Evolutionary conservation across 2,888 invertebrate genomes (phyloP).

Genomic region (Holacanthella duospinosa): DNA sequence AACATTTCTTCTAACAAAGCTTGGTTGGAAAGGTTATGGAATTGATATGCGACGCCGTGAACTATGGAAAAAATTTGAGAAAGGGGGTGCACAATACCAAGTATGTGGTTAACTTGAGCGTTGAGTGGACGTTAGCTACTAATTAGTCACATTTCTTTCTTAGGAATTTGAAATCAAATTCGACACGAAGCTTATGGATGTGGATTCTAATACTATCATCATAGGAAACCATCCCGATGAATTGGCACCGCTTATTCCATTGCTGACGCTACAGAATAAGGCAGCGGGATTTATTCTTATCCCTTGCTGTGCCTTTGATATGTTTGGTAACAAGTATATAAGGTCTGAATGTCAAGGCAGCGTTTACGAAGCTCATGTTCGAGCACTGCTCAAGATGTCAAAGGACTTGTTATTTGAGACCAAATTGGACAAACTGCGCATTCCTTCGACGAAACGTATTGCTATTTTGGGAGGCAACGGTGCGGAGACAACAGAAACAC

Average conservation of each 20-base stretch:
- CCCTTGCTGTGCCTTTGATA: slow-evolving; percentile 91
- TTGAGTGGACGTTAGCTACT: neutral
- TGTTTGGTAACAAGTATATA: slow-evolving; percentile 57
- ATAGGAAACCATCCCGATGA: slow-evolving; percentile 99
- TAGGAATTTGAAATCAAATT: neutral
- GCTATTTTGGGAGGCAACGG: slow-evolving; percentile 22
- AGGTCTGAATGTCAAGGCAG: slow-evolving; percentile 43
- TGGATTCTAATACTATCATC: slow-evolving; percentile 61
- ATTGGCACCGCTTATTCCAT: slow-evolving; percentile 96
- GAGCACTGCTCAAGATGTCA: slow-evolving; percentile 43
- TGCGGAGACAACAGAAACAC: too few relatives aligned
- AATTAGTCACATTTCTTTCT: neutral
- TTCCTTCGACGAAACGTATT: slow-evolving; percentile 67
- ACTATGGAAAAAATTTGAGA: slow-evolving; percentile 61
- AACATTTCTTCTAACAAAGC: slow-evolving; percentile 69
- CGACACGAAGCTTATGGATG: neutral
- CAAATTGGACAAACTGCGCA: slow-evolving; percentile 70
- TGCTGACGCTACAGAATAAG: slow-evolving; percentile 71
- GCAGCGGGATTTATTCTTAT: slow-evolving; percentile 74
- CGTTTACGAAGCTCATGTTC: slow-evolving; percentile 54
- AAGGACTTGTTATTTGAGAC: slow-evolving; percentile 72
- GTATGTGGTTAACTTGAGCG: neutral
- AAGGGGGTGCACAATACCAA: neutral
- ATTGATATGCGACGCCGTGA: slow-evolving; percentile 73
- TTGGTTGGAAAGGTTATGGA: slow-evolving; percentile 73